Evolutionary conservation across 1,140 invertebrate species (phyloP), one percentile per base, ranked within the genome.

Genomic region (Cephus cinctus): DNA sequence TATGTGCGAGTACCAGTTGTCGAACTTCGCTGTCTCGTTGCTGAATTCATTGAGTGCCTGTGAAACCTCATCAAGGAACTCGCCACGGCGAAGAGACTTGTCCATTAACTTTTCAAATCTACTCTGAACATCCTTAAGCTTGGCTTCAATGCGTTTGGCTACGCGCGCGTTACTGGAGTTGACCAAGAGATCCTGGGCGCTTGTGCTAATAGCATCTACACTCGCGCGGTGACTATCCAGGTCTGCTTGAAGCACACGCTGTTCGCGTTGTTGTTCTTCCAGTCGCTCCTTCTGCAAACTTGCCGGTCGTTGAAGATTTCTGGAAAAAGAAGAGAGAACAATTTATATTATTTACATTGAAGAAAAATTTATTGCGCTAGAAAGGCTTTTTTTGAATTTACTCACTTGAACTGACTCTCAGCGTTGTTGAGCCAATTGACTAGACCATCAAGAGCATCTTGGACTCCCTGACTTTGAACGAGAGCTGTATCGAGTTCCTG

Each of bases 391-490:
- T 59, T 0, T 20, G 15, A 2, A 36, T n/a, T n/a, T 43, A 75
- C 80, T 78, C 52, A 85, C 83, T 92, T 93, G 66, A 90, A 85
- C 59, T 87, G 85, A 53, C 82, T 86, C 65, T 97, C 93, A 5
- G 88, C 86, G 54, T 87, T 85, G 49, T 86, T 87, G 22, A 97
- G 75, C 94, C 94, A 97, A 35, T 80, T 72, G 4, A 90, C 83
- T 5, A 97, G 81, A 41, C 87, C 83, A 61, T 96, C 92, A 1
- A 96, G 78, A 5, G 92, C 91, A 69, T 96, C 92, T 68, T 96
- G 90, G 8, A 97, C 87, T n/a, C 91, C 93, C 75, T 97, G 94
- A 42, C 91, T 93, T 70, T 96, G 91, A 4, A 95, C 85, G 22
- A 97, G 76, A 0, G 93, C 92, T 0, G 88, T 89, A 57, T 97